These are phyloP conservation scores for Pteria penguin DNA, from an alignment of 2,888 invertebrate genomes.

Conservation along the genomic window DNA sequence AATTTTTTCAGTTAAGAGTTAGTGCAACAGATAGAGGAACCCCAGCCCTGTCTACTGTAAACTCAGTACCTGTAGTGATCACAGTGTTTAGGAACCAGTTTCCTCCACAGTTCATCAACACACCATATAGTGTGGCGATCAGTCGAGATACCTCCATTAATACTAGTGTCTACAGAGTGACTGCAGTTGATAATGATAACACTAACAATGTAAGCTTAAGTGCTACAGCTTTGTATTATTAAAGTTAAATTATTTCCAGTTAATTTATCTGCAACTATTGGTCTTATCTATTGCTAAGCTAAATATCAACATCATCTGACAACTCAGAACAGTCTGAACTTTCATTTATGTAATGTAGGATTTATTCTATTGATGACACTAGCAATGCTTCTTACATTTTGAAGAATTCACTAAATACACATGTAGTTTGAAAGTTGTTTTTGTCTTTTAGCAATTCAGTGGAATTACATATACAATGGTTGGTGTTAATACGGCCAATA, in stretches of 20 bases:
- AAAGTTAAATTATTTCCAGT: too few species aligned
- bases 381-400: too few species aligned
- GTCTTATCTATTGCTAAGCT: too few species aligned
- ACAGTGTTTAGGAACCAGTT: slow-evolving; percentile 48
- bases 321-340: too few species aligned
- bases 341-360: too few species aligned
- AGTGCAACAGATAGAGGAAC: slow-evolving; percentile 63
- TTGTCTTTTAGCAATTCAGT: slow-evolving; percentile 47
- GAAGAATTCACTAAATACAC: too few species aligned
- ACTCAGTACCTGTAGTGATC: slow-evolving; percentile 46
- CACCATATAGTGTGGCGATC: slow-evolving; percentile 47
- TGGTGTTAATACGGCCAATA: slow-evolving; percentile 64
- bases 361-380: too few species aligned
- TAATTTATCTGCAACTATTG: too few species aligned
- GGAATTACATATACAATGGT: slow-evolving; percentile 65
- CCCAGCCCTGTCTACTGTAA: slow-evolving; percentile 44
- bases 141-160: slow-evolving; percentile 13
- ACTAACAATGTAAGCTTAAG: slow-evolving; percentile 45
- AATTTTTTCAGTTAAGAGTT: slow-evolving; percentile 56
- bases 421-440: not conserved
- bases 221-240: too few species aligned
- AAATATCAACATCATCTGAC: too few species aligned
- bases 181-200: slow-evolving; percentile 50
- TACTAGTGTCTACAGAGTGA: slow-evolving; percentile 43
- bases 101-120: slow-evolving; percentile 46